Conservation (phyloP, 2,797 vertebrate species). For the Spondyliosoma cantharus region DNA sequence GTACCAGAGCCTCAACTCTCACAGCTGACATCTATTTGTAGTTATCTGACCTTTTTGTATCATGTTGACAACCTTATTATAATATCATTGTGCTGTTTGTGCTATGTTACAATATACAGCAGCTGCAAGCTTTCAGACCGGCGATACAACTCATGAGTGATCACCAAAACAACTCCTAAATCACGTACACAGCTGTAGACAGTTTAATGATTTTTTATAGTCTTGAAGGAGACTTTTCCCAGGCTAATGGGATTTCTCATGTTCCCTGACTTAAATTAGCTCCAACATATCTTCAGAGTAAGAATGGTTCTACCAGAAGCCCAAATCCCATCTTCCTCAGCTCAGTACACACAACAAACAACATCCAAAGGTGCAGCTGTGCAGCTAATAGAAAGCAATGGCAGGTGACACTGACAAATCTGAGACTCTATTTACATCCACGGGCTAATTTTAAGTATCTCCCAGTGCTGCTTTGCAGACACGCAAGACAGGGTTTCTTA, state of each 20-base stretch:
- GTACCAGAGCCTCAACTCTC: background rate
- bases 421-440: slow-evolving; percentile 43
- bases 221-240: background rate
- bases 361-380: slow-evolving; percentile 26
- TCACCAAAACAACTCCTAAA: background rate
- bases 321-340: slow-evolving; percentile 19
- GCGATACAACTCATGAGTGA: background rate
- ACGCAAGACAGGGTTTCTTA: slow-evolving; percentile 6
- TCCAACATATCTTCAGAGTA: background rate
- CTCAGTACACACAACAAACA: slow-evolving; percentile 43
- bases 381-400: slow-evolving; percentile 31
- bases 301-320: slow-evolving; percentile 4
- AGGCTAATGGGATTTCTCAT: background rate
- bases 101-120: background rate
- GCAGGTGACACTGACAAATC: slow-evolving; percentile 29
- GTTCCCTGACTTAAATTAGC: background rate
- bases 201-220: background rate
- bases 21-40: slow-evolving; percentile 8
- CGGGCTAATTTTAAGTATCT: slow-evolving; percentile 51
- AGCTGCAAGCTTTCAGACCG: background rate
- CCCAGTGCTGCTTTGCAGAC: slow-evolving; percentile 17
- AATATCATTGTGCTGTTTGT: slow-evolving; percentile 3
- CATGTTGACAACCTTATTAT: slow-evolving; percentile 3
- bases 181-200: background rate
- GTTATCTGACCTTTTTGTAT: background rate